Evolutionary conservation across 2,113 vertebrate species (phyloP).

Genomic region (Ictalurus punctatus): DNA sequence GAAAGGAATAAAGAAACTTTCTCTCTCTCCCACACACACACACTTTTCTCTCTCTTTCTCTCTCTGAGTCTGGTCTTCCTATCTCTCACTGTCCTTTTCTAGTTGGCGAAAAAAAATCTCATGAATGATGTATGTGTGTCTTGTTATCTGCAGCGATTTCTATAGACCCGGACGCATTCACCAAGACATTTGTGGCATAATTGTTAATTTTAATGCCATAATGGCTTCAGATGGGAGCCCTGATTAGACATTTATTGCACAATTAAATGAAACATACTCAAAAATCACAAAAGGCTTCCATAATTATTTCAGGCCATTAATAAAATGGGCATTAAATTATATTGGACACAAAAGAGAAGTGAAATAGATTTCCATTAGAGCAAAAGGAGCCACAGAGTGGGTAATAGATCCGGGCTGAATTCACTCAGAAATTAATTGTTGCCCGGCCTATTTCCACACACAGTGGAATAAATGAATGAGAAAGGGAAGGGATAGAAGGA

Average conservation of each 20-base stretch:
- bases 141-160: conserved; percentile 99
- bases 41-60: conserved; percentile 63
- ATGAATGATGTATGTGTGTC: conserved; percentile 99
- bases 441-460: conserved; percentile 97
- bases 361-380: conserved; percentile 99
- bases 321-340: conserved; percentile 99
- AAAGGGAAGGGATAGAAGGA: conserved; percentile 86
- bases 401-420: conserved; percentile 99
- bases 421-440: conserved; percentile 99
- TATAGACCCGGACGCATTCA: conserved; percentile 98
- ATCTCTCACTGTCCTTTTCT: conserved; percentile 87
- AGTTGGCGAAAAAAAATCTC: conserved; percentile 80
- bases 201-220: conserved; percentile 99
- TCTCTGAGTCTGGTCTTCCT: conserved; percentile 66
- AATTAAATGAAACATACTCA: conserved; percentile 99
- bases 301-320: conserved; percentile 99
- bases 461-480: conserved; percentile 96
- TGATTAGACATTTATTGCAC: conserved; percentile 99
- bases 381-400: conserved; percentile 96
- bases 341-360: conserved; percentile 99
- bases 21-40: conserved; percentile 71
- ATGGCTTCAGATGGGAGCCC: conserved; percentile 99
- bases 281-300: conserved; percentile 99
- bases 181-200: conserved; percentile 96
- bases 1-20: conserved; percentile 77